phyloP scores from a whole-genome alignment of 2,888 invertebrate species.

The Morpho helenor region DNA sequence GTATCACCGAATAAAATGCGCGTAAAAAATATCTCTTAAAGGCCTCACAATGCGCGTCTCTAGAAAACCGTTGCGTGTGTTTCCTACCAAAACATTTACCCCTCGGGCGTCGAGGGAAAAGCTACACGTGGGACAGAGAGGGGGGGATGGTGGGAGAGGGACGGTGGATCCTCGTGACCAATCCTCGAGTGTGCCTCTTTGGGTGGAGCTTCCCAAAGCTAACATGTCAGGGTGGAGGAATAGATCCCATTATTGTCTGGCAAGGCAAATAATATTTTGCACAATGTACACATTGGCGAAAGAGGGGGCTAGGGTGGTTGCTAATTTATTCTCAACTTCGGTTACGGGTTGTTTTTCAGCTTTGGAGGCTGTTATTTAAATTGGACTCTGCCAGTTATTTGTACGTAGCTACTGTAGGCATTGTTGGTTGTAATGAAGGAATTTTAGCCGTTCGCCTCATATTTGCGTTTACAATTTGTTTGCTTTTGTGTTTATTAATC shows the following conservation, averaged over 20 bases:
- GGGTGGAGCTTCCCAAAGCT: slow-evolving; percentile 72
- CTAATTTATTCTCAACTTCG: slow-evolving; percentile 79
- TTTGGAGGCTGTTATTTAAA: slow-evolving; percentile 78
- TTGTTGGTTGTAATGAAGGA: slow-evolving; percentile 71
- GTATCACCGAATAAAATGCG: slow-evolving; percentile 71
- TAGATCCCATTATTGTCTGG: slow-evolving; percentile 80
- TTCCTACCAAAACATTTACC: slow-evolving; percentile 79
- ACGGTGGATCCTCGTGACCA: slow-evolving; percentile 45
- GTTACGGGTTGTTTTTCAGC: slow-evolving; percentile 79
- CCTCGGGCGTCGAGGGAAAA: slow-evolving; percentile 75
- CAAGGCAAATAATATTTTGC: slow-evolving; percentile 86
- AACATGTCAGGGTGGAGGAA: slow-evolving; percentile 78
- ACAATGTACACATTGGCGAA: slow-evolving; percentile 83
- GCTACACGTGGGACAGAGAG: slow-evolving; percentile 58
- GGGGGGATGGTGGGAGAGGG: slow-evolving; percentile 36
- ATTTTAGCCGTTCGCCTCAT: slow-evolving; percentile 45
- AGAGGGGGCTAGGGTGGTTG: slow-evolving; percentile 53
- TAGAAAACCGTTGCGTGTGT: slow-evolving; percentile 77
- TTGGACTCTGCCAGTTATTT: slow-evolving; percentile 74
- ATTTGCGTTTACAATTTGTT: slow-evolving; percentile 26
- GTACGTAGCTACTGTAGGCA: slow-evolving; percentile 65
- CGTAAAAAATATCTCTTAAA: slow-evolving; percentile 67
- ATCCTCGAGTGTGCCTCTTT: slow-evolving; percentile 39
- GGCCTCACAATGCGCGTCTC: slow-evolving; percentile 67
- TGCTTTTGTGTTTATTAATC: slow-evolving; percentile 15